Conservation (phyloP, 2,888 invertebrate species). For the Lymantria monacha region DNA sequence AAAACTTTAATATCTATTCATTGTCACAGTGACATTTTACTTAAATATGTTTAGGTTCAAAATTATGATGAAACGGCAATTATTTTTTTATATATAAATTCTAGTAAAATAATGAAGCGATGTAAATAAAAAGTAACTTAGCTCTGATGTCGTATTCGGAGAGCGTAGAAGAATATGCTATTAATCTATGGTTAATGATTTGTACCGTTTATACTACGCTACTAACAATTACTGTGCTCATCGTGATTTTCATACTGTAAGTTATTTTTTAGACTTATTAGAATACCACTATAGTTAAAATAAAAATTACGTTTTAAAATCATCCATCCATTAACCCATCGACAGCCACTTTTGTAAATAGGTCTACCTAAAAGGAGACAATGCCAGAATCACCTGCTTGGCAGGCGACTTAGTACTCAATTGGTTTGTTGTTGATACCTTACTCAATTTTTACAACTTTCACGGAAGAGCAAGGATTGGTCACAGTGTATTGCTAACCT, state of each 20-base stretch:
- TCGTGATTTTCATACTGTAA: constrained; percentile 58
- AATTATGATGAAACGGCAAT: background rate
- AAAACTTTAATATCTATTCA: background rate
- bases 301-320: too few species aligned
- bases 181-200: constrained; percentile 56
- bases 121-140: constrained; percentile 8
- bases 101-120: constrained; percentile 8
- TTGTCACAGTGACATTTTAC: constrained; percentile 3
- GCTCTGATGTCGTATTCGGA: constrained; percentile 56
- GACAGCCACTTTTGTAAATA: too few species aligned
- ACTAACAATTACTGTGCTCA: constrained; percentile 52
- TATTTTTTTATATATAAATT: constrained; percentile 4
- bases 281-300: too few species aligned
- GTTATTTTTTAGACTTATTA: constrained; percentile 24
- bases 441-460: too few species aligned
- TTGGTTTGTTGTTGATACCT: too few species aligned
- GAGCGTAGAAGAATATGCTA: constrained; percentile 46
- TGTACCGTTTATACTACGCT: constrained; percentile 55
- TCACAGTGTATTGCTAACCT: too few species aligned
- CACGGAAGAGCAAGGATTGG: too few species aligned
- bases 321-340: too few species aligned
- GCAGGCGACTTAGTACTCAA: too few species aligned
- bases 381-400: too few species aligned
- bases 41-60: background rate
- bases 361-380: too few species aligned